Conservation (phyloP, 2,888 invertebrate species). For the Lymantria dispar region DNA sequence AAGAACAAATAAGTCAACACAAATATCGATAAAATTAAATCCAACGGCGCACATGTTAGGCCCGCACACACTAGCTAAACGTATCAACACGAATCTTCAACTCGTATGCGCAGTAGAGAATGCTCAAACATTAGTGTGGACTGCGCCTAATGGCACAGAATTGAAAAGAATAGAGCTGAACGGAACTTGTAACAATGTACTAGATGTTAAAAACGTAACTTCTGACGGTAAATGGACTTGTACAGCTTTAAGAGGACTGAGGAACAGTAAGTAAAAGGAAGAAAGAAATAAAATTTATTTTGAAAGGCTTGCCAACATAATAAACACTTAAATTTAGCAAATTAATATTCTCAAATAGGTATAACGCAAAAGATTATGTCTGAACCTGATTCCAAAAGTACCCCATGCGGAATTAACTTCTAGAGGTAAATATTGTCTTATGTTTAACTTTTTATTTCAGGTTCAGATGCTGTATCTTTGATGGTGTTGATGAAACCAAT, state of each 20-base stretch:
- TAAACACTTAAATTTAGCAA: too few relatives aligned
- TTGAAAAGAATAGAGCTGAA: conserved; percentile 33
- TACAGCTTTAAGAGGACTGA: conserved; percentile 40
- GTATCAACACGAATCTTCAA: conserved; percentile 39
- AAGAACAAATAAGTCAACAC: conserved; percentile 42
- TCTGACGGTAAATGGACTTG: conserved; percentile 59
- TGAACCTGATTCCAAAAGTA: too few relatives aligned
- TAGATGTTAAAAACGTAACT: conserved; percentile 48
- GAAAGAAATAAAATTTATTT: too few relatives aligned
- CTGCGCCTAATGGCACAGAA: conserved; percentile 35
- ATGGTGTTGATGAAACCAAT: conserved; percentile 51
- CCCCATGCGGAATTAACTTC: too few relatives aligned
- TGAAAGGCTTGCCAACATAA: too few relatives aligned
- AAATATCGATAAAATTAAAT: conserved; percentile 41
- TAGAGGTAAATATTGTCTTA: too few relatives aligned
- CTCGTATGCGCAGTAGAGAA: conserved; percentile 56
- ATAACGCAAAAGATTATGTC: too few relatives aligned
- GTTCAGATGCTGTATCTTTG: conserved; percentile 48
- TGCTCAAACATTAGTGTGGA: conserved; percentile 49
- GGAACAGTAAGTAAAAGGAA: conserved; percentile 44
- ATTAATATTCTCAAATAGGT: too few relatives aligned
- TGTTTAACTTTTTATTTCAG: conserved; percentile 28
- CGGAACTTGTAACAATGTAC: conserved; percentile 36
- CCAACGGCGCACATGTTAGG: conserved; percentile 63
- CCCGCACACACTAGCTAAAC: conserved; percentile 45